Evolutionary conservation across 2,888 invertebrate species (phyloP), one percentile per base, ranked within the genome.

Genomic region (Patella pellucida): DNA sequence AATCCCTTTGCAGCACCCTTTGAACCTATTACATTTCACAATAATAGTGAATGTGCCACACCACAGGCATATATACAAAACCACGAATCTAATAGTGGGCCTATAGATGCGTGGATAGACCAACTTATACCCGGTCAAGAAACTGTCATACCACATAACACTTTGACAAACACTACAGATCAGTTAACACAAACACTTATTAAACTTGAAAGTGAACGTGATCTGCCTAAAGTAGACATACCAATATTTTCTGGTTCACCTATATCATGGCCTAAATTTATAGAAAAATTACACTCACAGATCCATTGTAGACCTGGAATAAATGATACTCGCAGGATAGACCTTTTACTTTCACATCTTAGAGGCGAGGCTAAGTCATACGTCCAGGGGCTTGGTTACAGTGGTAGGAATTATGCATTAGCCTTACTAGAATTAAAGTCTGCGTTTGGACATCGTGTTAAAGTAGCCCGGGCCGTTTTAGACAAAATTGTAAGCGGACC

Each of bases 81-180:
- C 31, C 41, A 31, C 3, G 41, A 12, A 68, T n/a, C n/a, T 19
- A n/a, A n/a, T 9, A 23, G 31, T 70, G 70, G 51, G n/a, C 52
- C 70, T n/a, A 70, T 70, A n/a, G 70, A 41, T 70, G 52, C 70
- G 23, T 70, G 51, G 70, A 70, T 70, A n/a, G 70, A 70, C 52
- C 41, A 52, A n/a, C 70, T 70, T 12, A 7, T 23, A n/a, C 51
- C 27, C 5, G 52, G 70, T 52, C 70, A 70, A 23, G 70, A 70
- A 70, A 51, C 50, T 1, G 23, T 50, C 19, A 14, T 70, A 5
- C 15, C 16, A 23, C n/a, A 23, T 50, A 51, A 15, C 19, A 51
- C 19, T 12, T 54, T 54, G 54, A 12, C 19, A 12, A 50, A 69
- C 14, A 27, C 70, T 52, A 15, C 41, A 52, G 23, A 50, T n/a